Base-by-base conservation (phyloP, 2,888 invertebrate species). In the Diadegma fenestrale region DNA sequence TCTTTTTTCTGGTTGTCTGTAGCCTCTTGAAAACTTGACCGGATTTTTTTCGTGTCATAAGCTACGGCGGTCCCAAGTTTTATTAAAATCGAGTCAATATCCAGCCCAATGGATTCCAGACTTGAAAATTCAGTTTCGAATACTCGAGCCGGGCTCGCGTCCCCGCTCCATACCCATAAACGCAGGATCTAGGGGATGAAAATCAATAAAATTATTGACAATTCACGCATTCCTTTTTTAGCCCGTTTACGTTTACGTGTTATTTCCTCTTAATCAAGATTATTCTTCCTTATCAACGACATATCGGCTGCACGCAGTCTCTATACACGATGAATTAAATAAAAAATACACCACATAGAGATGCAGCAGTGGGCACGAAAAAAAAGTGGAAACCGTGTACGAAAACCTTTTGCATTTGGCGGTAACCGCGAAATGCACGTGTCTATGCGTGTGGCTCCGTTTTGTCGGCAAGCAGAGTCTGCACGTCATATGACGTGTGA, bases 361-460 rank as follows among this genome's bases (percentile, higher is more conserved):
- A 61, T 58, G 58, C 26, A 58, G 26, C 26, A 12, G 6, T 26
- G 58, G 12, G 19, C 2, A 54, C 26, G 41, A 68, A 26, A 26
- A 54, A 37, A 68, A 54, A 43, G 5, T 30, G 10, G 37, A 51
- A 41, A 61, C 30, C 61, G 48, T 61, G 7, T 22, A 68, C 82
- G 69, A 78, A 79, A 68, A 63, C 41, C 79, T 58, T 85, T 82
- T 61, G 76, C 81, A 87, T 86, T 73, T 64, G 5, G 41, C 33
- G 45, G 72, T 41, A 58, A 80, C 48, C 66, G 54, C 63, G 80
- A 71, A 68, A 58, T n/a, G 33, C 78, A 66, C 64, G 43, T 22
- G 30, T 45, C 69, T 84, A 80, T 88, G 90, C 90, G 90, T 90
- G 90, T 58, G 90, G 90, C 90, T 90, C 90, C 90, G 86, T 84